A percentile compares a stretch with the other conserved stretches of the same genome.
Conservation (phyloP, 2,888 invertebrate species). For the Globia sparganii region DNA sequence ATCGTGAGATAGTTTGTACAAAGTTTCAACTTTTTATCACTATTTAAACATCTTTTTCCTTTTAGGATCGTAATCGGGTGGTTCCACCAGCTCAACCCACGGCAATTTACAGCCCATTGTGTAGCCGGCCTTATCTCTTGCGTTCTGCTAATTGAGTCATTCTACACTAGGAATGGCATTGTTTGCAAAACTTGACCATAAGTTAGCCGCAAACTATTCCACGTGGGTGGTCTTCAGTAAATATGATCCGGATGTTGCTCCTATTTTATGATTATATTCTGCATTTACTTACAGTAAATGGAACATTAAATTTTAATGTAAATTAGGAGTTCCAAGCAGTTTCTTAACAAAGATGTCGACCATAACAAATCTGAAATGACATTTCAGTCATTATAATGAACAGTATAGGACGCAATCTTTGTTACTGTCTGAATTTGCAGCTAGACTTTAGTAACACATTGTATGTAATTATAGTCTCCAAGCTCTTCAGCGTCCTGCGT, state of each 20-base stretch:
- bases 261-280: constrained; percentile 49
- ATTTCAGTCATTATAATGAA: constrained; percentile 14
- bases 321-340: constrained; percentile 20
- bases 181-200: constrained; percentile 88
- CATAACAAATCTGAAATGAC: constrained; percentile 32
- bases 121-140: constrained; percentile 79
- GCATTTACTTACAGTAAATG: constrained; percentile 27
- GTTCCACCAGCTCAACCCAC: constrained; percentile 60
- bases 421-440: constrained; percentile 16
- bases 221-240: constrained; percentile 82
- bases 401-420: constrained; percentile 4
- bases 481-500: constrained; percentile 13
- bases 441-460: constrained; percentile 18
- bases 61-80: constrained; percentile 64
- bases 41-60: constrained; percentile 55
- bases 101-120: constrained; percentile 86
- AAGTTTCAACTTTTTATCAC: constrained; percentile 55
- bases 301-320: constrained; percentile 32
- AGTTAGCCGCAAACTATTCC: constrained; percentile 76
- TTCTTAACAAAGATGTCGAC: constrained; percentile 12
- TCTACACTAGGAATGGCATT: constrained; percentile 84
- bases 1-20: constrained; percentile 70
- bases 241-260: constrained; percentile 60
- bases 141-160: constrained; percentile 88
- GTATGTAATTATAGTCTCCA: constrained; percentile 13